Conservation (phyloP, 1,140 invertebrate genomes). For the Drosophila sp. region DNA sequence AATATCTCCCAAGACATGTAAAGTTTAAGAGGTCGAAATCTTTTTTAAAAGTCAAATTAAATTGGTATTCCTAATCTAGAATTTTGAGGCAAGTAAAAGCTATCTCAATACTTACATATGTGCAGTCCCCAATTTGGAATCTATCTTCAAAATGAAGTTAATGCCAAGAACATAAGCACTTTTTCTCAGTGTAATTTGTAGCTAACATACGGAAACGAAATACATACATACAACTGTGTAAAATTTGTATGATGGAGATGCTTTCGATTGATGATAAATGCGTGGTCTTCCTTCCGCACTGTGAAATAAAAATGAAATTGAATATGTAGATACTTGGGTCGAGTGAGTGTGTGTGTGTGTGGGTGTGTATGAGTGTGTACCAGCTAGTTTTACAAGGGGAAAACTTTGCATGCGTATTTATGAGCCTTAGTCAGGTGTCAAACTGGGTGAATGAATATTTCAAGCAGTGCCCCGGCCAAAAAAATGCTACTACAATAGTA, state of each 20-base stretch:
- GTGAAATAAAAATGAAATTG: constrained; percentile 28
- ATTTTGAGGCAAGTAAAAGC: too few species aligned
- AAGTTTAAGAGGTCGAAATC: too few species aligned
- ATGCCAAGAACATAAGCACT: background rate
- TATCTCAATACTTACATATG: too few species aligned
- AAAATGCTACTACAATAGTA: constrained; percentile 6
- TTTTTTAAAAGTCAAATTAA: too few species aligned
- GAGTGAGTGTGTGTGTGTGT: too few species aligned
- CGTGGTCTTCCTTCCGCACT: constrained; percentile 6
- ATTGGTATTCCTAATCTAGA: too few species aligned
- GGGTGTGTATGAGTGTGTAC: background rate
- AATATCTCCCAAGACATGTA: too few species aligned
- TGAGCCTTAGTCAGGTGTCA: constrained; percentile 9
- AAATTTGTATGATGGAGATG: background rate
- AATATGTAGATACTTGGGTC: background rate
- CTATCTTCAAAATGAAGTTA: too few species aligned
- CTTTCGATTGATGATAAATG: constrained; percentile 12
- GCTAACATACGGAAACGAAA: background rate
- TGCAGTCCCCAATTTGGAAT: too few species aligned
- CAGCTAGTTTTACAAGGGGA: background rate
- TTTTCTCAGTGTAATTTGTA: background rate
- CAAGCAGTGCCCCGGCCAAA: constrained; percentile 4
- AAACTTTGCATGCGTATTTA: constrained; percentile 4
- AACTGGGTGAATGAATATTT: constrained; percentile 21
- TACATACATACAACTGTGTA: background rate